Evolutionary conservation across 2,888 invertebrate genomes (phyloP).

Genomic region (Harmothoe impar): DNA sequence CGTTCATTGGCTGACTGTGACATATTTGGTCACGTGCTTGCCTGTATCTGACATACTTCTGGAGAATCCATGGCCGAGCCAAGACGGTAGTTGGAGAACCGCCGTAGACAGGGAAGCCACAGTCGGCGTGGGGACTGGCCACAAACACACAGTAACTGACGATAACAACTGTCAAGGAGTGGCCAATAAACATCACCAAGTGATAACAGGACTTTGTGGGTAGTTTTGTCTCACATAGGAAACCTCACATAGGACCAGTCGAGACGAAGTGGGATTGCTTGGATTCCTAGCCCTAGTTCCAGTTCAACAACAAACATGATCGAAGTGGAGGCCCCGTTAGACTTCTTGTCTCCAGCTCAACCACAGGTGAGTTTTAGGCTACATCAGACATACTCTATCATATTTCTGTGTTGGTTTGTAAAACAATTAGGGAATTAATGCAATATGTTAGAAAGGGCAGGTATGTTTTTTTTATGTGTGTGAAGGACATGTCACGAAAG

Average conservation of each 20-base stretch:
- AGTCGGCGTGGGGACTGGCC: neutral
- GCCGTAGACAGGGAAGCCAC: neutral
- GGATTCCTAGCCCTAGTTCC: too few species aligned
- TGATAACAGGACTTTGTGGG: neutral
- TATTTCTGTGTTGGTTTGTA: neutral
- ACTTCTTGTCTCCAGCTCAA: neutral
- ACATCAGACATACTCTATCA: neutral
- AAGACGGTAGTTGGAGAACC: neutral
- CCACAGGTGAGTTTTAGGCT: neutral
- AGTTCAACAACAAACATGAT: slow-evolving; percentile 2
- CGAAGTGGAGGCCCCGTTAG: neutral
- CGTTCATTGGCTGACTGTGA: neutral
- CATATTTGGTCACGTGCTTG: neutral
- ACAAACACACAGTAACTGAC: neutral
- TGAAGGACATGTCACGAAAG: neutral
- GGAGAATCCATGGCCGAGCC: neutral
- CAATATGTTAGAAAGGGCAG: too few species aligned
- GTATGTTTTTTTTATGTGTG: too few species aligned
- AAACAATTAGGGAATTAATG: too few species aligned
- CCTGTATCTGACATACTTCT: neutral
- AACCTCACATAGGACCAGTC: too few species aligned
- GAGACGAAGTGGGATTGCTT: too few species aligned
- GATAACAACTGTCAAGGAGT: neutral
- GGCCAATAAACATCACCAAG: neutral
- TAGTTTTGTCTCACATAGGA: too few species aligned